Evolutionary conservation across 2,888 invertebrate species (phyloP).

Genomic region (Ormyrus nitidulus): DNA sequence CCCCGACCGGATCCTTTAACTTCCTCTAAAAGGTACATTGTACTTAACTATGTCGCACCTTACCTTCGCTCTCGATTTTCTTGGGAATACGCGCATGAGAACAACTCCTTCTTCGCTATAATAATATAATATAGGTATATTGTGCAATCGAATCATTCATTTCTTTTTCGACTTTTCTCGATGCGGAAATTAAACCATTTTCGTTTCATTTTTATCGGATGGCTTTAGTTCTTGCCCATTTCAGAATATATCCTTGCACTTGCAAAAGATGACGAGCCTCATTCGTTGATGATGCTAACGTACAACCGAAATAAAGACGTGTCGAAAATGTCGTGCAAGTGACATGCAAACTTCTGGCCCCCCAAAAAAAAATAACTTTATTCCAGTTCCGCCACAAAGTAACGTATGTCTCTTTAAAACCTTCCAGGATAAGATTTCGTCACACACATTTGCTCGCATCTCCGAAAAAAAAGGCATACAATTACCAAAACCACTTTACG

Average conservation of each 20-base stretch:
- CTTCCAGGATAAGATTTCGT: slow-evolving; percentile 36
- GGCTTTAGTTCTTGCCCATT: no score
- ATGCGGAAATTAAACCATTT: no score
- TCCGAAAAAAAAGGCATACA: neutral
- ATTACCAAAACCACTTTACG: slow-evolving; percentile 2
- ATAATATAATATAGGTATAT: no score
- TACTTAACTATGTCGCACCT: slow-evolving; percentile 43
- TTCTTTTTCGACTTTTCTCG: no score
- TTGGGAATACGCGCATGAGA: slow-evolving; percentile 3
- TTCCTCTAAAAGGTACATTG: slow-evolving; percentile 38
- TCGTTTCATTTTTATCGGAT: no score
- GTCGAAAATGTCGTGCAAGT: no score
- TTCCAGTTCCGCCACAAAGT: neutral
- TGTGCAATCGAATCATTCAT: no score
- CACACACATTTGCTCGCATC: neutral
- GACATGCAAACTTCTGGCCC: neutral
- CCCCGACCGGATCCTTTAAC: slow-evolving; percentile 46
- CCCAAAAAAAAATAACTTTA: neutral
- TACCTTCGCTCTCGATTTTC: slow-evolving; percentile 3
- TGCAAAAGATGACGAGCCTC: no score
- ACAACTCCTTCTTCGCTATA: no score
- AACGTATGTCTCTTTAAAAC: neutral
- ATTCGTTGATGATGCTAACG: no score
- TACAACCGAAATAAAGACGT: no score
- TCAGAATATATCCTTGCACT: no score